phyloP scores from a whole-genome alignment of 1,140 invertebrate genomes.

The Brachionus rotundiformis region DNA sequence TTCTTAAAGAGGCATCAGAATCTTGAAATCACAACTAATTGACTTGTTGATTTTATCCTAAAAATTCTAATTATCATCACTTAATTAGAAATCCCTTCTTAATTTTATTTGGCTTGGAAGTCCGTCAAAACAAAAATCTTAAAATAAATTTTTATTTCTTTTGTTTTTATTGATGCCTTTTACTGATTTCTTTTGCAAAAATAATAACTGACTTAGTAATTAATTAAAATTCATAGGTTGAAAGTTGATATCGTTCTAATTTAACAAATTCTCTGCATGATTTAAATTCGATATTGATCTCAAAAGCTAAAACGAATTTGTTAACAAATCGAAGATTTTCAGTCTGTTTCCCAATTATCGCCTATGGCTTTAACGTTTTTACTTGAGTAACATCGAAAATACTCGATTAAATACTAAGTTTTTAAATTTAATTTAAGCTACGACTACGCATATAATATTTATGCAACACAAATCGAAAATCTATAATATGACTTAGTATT shows the following conservation, averaged over 20 bases:
- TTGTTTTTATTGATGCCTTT: not conserved
- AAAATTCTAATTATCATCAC: not conserved
- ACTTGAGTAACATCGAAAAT: too few relatives aligned
- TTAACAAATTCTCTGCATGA: constrained; percentile 21
- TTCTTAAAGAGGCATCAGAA: too few relatives aligned
- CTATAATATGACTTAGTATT: too few relatives aligned
- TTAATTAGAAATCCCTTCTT: not conserved
- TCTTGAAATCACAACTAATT: too few relatives aligned
- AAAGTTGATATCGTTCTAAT: constrained; percentile 24
- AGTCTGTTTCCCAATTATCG: not conserved
- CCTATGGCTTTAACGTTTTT: not conserved
- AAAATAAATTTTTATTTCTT: constrained; percentile 23
- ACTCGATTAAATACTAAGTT: too few relatives aligned
- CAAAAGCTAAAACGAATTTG: not conserved
- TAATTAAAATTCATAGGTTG: constrained; percentile 36
- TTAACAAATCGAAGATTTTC: not conserved
- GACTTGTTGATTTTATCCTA: too few relatives aligned
- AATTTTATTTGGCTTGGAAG: not conserved
- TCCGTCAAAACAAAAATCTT: constrained; percentile 11
- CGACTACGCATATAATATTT: too few relatives aligned
- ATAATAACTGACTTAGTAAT: not conserved
- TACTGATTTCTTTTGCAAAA: not conserved
- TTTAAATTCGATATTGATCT: constrained; percentile 33
- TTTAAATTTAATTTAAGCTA: too few relatives aligned
- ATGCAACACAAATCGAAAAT: too few relatives aligned